These are phyloP conservation scores for Drosophila yakuba DNA, from an alignment of 1,140 invertebrate genomes.

Conservation along the genomic window DNA sequence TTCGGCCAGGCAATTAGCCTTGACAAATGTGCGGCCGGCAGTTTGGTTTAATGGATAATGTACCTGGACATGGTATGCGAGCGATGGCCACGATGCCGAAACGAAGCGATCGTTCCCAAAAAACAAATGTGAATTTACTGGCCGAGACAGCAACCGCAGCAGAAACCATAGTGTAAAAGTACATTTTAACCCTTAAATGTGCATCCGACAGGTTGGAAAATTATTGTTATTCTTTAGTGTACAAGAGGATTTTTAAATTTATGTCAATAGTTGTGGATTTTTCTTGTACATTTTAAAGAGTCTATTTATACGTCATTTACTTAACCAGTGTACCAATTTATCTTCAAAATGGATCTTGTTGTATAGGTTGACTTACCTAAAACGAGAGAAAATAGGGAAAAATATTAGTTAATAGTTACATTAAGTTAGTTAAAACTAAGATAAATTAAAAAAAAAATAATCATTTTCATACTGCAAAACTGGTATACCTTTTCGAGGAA, in stretches of 20 bases:
- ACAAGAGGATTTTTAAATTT: conserved; percentile 24
- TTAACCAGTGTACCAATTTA: neutral
- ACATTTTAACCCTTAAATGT: conserved; percentile 52
- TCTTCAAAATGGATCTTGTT: neutral
- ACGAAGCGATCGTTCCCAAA: neutral
- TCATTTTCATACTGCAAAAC: too few species aligned
- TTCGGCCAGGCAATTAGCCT: conserved; percentile 68
- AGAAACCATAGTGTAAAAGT: conserved; percentile 37
- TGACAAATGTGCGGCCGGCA: conserved; percentile 73
- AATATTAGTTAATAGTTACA: conserved; percentile 5
- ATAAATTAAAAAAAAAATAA: too few species aligned
- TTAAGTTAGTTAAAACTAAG: too few species aligned
- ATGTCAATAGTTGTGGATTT: conserved; percentile 1
- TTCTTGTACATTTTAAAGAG: neutral
- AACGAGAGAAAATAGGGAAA: conserved; percentile 22
- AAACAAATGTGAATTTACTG: conserved; percentile 41
- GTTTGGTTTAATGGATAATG: conserved; percentile 75
- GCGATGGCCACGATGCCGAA: conserved; percentile 14
- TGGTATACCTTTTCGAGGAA: neutral
- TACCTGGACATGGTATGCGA: conserved; percentile 53
- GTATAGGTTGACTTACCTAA: conserved; percentile 49
- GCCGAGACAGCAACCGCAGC: conserved; percentile 31
- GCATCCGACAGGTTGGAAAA: conserved; percentile 43
- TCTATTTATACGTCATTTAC: neutral
- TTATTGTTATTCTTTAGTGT: conserved; percentile 46